Evolutionary conservation across 2,888 invertebrate species (phyloP), one percentile per base, ranked within the genome.

Genomic region (Leptopilina drosophilae): DNA sequence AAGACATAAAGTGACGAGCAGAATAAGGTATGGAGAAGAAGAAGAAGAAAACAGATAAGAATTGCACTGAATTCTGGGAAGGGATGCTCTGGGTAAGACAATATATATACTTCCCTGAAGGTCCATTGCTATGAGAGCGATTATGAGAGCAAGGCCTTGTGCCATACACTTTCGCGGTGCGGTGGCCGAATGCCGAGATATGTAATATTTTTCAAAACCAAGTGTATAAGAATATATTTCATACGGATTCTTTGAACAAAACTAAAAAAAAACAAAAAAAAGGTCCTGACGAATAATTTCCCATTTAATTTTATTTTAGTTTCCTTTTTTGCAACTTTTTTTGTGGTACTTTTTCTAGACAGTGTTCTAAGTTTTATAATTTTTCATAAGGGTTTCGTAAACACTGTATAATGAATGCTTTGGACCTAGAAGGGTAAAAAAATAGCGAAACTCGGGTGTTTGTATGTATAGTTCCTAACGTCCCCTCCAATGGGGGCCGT

Each of bases 1-100:
- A 89, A 89, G 89, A 89, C 90, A 90, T 90, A 90, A 90, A 91
- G 90, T 90, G 90, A 91, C 89, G 90, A 88, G 88, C 87, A 85
- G 84, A 84, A 20, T 20, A 20, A 87, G 87, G 84, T 86, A 86
- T 84, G 66, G 78, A 81, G 64, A 6, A 26, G 65, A 53, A 81
- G 64, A 78, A 80, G 79, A 78, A 20, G 20, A 20, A 20, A 77
- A 64, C 73, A 66, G 80, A 82, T 77, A 77, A 78, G 40, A 76
- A 77, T 76, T 77, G 84, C 82, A 83, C 83, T 82, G 82, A 83
- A 83, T 85, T 85, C 85, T 82, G 56, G 78, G 85, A 85, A 85
- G 78, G 80, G 78, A 64, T 53, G 73, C 46, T 73, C 46, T 73
- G 79, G 53, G 85, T 85, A 84, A 87, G 86, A 85, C 88, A 86